Base-by-base conservation (phyloP, 2,797 vertebrate genomes). In the Erethizon dorsatum region DNA sequence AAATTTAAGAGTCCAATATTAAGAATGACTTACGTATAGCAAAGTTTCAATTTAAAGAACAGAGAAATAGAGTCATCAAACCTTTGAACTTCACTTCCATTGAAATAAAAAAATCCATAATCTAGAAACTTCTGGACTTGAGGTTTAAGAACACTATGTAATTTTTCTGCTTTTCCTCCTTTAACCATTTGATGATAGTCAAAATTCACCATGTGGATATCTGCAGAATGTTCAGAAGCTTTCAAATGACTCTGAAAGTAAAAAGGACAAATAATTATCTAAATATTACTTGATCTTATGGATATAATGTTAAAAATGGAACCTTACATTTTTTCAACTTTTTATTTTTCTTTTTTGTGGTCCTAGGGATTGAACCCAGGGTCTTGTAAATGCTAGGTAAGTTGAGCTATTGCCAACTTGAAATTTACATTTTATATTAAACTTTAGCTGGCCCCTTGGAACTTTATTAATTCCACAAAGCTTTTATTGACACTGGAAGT, bases 101-200 rank as follows among this genome's bases (percentile, higher is more conserved):
- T 99, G 97, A 99, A 99, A 98, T 98, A 99, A 98, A 99, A 99
- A 98, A 99, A 99, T 73, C 99, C 99, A 82, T 99, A 99, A 22
- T 99, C 99, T 47, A 99, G 80, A 97, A 99, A 99, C 95, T 99
- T 99, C 98, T 93, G 99, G 95, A 99, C 99, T 97, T 99, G 99
- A 61, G 99, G 99, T 97, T 99, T 99, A 97, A 99, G 99, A 87
- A 99, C 98, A 86, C 98, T 99, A 95, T 99, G 98, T 22, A 99
- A 99, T 98, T 99, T 99, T 89, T 99, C 99, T 10, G 99, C 99
- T 79, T 99, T 99, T 87, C 99, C 99, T 91, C 99, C 99, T 98
- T 99, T 99, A 95, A 99, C 99, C 99, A 99, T 99, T 97, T 99
- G 99, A 98, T 99, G 99, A 98, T 99, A 99, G 98, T 99, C 99